Percentiles rank a stretch among this genome's conserved stretches.
Conservation (phyloP, 92 coral and sea anemone species). For the Umimayanthus kanabou region DNA sequence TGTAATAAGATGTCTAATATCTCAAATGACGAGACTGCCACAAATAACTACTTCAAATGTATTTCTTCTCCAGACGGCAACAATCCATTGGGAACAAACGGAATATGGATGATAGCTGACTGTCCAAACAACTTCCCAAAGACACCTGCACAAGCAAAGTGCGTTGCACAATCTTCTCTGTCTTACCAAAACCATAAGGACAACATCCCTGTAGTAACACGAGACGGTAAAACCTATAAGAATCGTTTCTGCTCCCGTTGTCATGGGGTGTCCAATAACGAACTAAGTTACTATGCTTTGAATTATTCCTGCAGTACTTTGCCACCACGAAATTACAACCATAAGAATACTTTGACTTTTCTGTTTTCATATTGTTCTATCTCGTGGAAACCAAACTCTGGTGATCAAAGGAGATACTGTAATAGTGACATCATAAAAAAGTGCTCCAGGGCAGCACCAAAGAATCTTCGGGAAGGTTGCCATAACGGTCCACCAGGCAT, state of each 20-base stretch:
- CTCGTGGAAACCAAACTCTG: background rate
- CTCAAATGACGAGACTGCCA: background rate
- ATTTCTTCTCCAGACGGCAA: background rate
- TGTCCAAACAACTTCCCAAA: background rate
- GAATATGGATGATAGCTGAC: slow-evolving; percentile 8
- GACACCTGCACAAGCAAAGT: background rate
- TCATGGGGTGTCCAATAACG: background rate
- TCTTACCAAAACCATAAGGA: background rate
- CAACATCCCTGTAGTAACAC: background rate
- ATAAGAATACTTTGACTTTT: background rate
- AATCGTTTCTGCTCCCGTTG: background rate
- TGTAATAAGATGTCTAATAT: background rate
- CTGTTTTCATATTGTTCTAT: background rate
- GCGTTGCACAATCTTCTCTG: background rate
- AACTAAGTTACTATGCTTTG: background rate
- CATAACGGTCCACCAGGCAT: background rate
- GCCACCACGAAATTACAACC: background rate
- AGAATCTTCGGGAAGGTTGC: background rate
- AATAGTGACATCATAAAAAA: background rate
- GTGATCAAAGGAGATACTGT: background rate
- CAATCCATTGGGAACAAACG: background rate
- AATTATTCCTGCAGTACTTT: background rate
- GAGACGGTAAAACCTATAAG: background rate
- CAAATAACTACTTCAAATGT: background rate
- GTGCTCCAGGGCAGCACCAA: background rate